Percentiles rank a stretch among this genome's conserved stretches.
phyloP scores from a whole-genome alignment of 2,797 vertebrate genomes.

The Sarcoramphus papa region DNA sequence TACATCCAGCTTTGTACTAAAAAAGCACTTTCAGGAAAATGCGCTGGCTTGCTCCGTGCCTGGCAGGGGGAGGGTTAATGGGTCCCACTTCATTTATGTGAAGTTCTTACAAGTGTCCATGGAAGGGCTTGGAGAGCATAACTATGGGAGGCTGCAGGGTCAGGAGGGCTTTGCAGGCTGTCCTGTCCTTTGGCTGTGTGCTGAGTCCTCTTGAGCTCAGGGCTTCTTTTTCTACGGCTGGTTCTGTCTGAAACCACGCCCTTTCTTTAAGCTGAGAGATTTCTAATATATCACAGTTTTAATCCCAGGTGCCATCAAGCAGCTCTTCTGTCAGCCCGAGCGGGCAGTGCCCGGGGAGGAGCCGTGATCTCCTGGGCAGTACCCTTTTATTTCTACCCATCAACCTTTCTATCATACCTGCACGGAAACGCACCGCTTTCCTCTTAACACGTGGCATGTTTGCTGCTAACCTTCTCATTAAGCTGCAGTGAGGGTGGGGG shows the following conservation, averaged over 20 bases:
- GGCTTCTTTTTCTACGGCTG: neutral
- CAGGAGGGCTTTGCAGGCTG: neutral
- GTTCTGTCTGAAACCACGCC: neutral
- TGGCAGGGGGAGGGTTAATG: neutral
- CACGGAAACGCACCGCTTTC: neutral
- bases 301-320: neutral
- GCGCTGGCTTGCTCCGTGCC: neutral
- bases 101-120: neutral
- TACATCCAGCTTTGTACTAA: neutral
- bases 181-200: no score
- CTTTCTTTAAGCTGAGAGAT: neutral
- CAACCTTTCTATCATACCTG: no score
- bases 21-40: neutral
- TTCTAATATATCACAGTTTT: neutral
- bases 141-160: neutral
- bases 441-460: neutral
- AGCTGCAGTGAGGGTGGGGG: neutral
- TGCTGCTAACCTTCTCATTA: neutral
- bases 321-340: neutral
- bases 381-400: neutral
- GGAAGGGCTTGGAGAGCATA: neutral
- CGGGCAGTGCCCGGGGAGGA: neutral
- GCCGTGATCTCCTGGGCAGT: neutral
- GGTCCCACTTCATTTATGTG: accelerated
- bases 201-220: neutral